phyloP scores from a whole-genome alignment of 1,140 invertebrate species.

The Leptopilina boulardi region DNA sequence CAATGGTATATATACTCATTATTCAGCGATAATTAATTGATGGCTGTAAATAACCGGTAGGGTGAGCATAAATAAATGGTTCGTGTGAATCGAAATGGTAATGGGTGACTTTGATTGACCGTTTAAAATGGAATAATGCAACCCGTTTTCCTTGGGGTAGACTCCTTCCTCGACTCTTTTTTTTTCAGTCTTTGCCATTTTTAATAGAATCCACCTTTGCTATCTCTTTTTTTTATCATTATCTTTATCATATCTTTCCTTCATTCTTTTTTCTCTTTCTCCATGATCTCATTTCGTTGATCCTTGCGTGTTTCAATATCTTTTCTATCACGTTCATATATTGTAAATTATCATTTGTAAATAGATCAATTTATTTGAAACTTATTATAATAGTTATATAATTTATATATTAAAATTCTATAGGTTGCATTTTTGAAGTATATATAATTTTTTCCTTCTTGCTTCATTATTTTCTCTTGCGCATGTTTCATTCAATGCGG shows the following conservation, averaged over 20 bases:
- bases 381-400: too few species aligned
- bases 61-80: constrained; percentile 73
- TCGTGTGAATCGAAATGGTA: constrained; percentile 74
- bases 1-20: constrained; percentile 69
- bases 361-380: too few species aligned
- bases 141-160: constrained; percentile 59
- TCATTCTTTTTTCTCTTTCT: too few species aligned
- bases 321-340: too few species aligned
- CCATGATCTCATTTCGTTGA: too few species aligned
- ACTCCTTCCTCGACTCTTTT: constrained; percentile 39
- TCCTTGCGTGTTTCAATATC: too few species aligned
- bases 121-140: constrained; percentile 75
- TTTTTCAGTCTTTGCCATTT: constrained; percentile 41
- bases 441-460: constrained; percentile 37
- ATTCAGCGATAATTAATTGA: constrained; percentile 76
- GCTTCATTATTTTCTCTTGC: neutral
- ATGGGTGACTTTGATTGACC: constrained; percentile 75
- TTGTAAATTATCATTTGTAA: too few species aligned
- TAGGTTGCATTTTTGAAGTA: too few species aligned
- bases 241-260: neutral
- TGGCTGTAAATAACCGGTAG: constrained; percentile 72
- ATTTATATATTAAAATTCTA: too few species aligned
- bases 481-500: neutral
- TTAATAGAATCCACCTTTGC: neutral
- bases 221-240: constrained; percentile 9